A percentile compares a stretch with the other conserved stretches of the same genome.
phyloP scores from a whole-genome alignment of 2,888 invertebrate species.

The Nasonia oneida region DNA sequence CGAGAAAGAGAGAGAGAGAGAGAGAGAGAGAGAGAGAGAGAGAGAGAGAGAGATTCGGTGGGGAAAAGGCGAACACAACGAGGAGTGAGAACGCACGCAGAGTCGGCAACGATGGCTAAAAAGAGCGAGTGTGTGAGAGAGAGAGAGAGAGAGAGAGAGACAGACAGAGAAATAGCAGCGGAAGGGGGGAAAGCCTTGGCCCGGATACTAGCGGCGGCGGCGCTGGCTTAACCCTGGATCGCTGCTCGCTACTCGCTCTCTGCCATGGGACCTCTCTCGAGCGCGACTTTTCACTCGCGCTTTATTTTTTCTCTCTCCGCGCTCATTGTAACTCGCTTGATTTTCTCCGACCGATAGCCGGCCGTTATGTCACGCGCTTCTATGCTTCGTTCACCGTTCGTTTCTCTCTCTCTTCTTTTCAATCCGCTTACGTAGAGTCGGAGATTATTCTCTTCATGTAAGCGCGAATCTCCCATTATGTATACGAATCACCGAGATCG shows the following conservation, averaged over 20 bases:
- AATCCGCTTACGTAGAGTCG: too few species aligned
- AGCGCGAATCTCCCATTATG: neutral
- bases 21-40: too few species aligned
- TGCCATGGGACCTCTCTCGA: constrained; percentile 7
- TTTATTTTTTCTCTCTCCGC: neutral
- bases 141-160: constrained; percentile 46
- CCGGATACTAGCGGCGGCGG: constrained; percentile 64
- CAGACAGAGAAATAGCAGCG: constrained; percentile 38
- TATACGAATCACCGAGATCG: neutral
- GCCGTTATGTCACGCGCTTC: constrained; percentile 6
- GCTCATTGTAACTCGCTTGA: neutral
- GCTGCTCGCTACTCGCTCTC: neutral
- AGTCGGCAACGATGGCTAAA: neutral
- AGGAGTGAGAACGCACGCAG: neutral
- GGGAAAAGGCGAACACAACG: neutral
- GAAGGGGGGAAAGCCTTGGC: constrained; percentile 67
- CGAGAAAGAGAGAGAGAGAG: neutral
- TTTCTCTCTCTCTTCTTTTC: neutral
- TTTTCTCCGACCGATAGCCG: neutral
- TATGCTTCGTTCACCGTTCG: neutral
- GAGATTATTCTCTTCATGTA: neutral
- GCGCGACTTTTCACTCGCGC: constrained; percentile 25
- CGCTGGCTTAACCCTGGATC: constrained; percentile 63
- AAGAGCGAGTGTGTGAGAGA: constrained; percentile 41
- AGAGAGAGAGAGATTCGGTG: constrained; percentile 4